Evolutionary conservation across 2,888 invertebrate species (phyloP), one percentile per base, ranked within the genome.

Genomic region (Ceramica pisi): DNA sequence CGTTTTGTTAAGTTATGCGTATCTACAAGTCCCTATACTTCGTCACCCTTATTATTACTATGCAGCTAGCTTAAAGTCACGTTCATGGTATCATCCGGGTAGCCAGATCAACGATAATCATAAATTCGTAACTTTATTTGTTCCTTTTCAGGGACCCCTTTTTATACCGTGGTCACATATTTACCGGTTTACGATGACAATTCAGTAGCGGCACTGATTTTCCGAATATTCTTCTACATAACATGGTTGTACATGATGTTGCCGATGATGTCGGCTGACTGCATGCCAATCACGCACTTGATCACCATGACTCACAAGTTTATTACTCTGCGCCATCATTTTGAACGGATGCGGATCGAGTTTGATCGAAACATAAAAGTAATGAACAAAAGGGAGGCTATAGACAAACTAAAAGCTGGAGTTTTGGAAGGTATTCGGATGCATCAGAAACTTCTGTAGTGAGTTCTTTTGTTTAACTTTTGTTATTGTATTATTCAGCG

Each of bases 171-270:
- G 63, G 94, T 95, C 61, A 95, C 95, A 48, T 94, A 92, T 86
- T 90, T 92, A 44, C 95, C 95, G 6, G 66, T 84, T 74, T 95
- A 94, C 80, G 89, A 91, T 1, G 94, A 94, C 82, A 81, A 83
- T 12, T 92, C 95, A 2, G 70, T 67, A 12, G 63, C 81, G 1
- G 94, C 94, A 7, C 89, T 89, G 61, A 84, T 85, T 62, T 86
- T 92, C 60, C 92, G 94, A 35, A 86, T 94, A 61, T 93, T 94
- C 67, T 95, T 95, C 83, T 94, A 94, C 78, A 67, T 91, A 12
- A 94, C 92, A 3, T 95, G 94, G 94, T 62, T 94, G 48, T 94
- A 94, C 71, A 94, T 95, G 94, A 95, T 95, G 95, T 84, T 94
- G 4, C 94, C 94, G 0, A 95, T 95, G 95, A 94, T 95, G 92